Percentiles rank a stretch among this genome's conserved stretches.
Conservation (phyloP, 1,140 invertebrate genomes). For the Apis cerana region DNA sequence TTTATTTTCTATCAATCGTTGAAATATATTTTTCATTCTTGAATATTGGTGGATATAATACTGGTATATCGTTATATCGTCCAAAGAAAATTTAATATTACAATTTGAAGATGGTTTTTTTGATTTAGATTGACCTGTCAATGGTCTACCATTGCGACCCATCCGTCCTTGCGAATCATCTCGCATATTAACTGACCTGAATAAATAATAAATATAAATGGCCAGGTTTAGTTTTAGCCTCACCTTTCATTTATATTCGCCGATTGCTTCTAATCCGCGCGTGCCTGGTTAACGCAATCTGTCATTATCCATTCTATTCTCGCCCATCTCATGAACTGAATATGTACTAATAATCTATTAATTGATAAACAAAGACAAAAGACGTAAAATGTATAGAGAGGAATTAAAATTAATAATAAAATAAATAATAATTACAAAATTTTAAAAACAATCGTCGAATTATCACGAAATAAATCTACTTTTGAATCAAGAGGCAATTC, state of each 20-base stretch:
- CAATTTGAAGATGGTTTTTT: not conserved
- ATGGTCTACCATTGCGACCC: not conserved
- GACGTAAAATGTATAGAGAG: too few species aligned
- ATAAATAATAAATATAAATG: constrained; percentile 23
- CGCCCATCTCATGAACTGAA: not conserved
- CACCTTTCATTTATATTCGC: constrained; percentile 34
- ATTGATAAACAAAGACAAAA: not conserved
- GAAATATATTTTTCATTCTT: too few species aligned
- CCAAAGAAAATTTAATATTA: not conserved
- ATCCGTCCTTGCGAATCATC: constrained; percentile 31
- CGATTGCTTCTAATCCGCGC: constrained; percentile 7
- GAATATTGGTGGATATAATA: too few species aligned
- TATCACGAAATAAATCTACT: too few species aligned
- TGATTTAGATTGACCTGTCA: not conserved
- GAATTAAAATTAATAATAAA: too few species aligned
- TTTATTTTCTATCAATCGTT: too few species aligned
- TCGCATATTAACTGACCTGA: constrained; percentile 35
- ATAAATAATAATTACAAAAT: too few species aligned
- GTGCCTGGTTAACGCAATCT: not conserved
- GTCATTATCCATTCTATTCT: not conserved
- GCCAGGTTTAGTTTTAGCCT: not conserved
- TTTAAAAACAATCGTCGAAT: too few species aligned
- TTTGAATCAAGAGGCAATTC: too few species aligned
- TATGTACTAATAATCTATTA: not conserved
- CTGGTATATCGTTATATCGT: not conserved